Conservation (phyloP, 1,140 invertebrate genomes). For the Mesaphorura yosii region DNA sequence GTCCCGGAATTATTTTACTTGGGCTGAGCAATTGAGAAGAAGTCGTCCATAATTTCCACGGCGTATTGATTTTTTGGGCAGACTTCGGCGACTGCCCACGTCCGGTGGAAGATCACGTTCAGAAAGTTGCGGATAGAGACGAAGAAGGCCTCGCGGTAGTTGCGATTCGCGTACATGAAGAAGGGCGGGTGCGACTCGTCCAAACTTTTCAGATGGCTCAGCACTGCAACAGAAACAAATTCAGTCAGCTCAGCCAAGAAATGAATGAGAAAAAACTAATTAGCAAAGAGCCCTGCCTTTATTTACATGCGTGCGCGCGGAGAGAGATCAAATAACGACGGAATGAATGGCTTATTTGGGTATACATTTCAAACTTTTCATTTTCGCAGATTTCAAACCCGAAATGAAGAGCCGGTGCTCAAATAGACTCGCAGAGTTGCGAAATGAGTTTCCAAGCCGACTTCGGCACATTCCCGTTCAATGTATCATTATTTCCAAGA, state of each 20-base stretch:
- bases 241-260: background rate
- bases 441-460: too few species aligned
- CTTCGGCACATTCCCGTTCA: too few species aligned
- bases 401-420: too few species aligned
- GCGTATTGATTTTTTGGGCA: slow-evolving; percentile 31
- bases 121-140: slow-evolving; percentile 30
- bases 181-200: slow-evolving; percentile 19
- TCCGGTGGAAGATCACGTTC: slow-evolving; percentile 31
- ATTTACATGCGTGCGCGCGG: too few species aligned
- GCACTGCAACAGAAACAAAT: slow-evolving; percentile 12
- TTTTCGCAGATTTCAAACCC: too few species aligned
- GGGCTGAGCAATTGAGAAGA: slow-evolving; percentile 31
- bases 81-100: slow-evolving; percentile 29
- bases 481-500: too few species aligned
- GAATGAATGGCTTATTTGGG: too few species aligned
- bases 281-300: background rate
- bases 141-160: slow-evolving; percentile 30
- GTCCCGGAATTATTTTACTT: too few species aligned
- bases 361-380: too few species aligned
- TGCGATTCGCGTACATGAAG: slow-evolving; percentile 24
- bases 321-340: too few species aligned
- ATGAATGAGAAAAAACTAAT: background rate
- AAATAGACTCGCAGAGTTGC: too few species aligned
- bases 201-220: slow-evolving; percentile 23
- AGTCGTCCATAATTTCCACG: slow-evolving; percentile 32